phyloP scores from a whole-genome alignment of 2,888 invertebrate species.

The Sarcophaga caerulescens region DNA sequence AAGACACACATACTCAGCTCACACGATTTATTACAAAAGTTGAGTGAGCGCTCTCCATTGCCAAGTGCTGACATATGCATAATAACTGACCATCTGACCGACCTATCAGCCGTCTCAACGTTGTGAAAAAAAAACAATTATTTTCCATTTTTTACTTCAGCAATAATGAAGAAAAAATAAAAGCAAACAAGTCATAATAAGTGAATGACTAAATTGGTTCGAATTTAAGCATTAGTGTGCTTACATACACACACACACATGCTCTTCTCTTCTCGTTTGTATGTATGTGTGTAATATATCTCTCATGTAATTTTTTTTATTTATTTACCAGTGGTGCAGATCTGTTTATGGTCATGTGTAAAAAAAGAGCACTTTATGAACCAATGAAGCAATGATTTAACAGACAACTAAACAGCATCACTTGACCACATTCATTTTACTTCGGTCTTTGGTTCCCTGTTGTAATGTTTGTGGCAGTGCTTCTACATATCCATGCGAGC shows the following conservation, averaged over 20 bases:
- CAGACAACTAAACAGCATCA: slow-evolving; percentile 29
- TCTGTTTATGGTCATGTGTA: background rate
- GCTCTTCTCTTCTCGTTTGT: too few relatives aligned
- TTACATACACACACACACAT: too few relatives aligned
- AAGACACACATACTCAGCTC: too few relatives aligned
- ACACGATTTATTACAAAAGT: too few relatives aligned
- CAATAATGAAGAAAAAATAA: background rate
- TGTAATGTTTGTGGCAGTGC: background rate
- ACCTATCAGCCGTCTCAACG: background rate
- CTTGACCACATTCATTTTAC: slow-evolving; percentile 42
- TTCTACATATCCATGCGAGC: background rate
- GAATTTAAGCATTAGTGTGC: background rate
- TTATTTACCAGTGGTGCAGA: too few relatives aligned
- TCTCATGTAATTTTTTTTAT: too few relatives aligned
- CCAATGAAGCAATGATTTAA: slow-evolving; percentile 44
- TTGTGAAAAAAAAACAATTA: slow-evolving; percentile 18
- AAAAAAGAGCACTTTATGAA: slow-evolving; percentile 28
- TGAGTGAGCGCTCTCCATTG: too few relatives aligned
- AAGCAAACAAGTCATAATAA: slow-evolving; percentile 8
- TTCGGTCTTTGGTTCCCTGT: background rate
- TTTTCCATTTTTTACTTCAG: slow-evolving; percentile 26
- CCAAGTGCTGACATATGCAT: too few relatives aligned
- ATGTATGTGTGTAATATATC: too few relatives aligned
- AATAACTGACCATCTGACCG: background rate
- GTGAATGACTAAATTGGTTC: slow-evolving; percentile 21